phyloP scores from a whole-genome alignment of 2,888 invertebrate genomes.

The Anthoptus insignis region DNA sequence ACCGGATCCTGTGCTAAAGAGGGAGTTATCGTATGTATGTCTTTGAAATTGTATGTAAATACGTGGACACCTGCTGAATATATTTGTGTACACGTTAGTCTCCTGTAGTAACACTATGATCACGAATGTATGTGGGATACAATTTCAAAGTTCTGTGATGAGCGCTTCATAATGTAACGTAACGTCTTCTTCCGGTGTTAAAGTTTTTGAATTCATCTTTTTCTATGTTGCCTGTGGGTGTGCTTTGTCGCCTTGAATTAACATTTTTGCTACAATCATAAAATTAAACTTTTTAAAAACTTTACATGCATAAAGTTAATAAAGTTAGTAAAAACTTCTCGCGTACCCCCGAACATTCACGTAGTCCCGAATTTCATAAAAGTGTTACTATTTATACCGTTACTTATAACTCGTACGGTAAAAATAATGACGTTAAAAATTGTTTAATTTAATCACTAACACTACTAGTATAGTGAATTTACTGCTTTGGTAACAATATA shows the following conservation, averaged over 20 bases:
- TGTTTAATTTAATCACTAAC: too few relatives aligned
- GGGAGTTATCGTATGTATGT: constrained; percentile 69
- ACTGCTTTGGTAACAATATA: too few relatives aligned
- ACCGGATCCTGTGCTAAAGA: constrained; percentile 71
- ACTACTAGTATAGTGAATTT: too few relatives aligned
- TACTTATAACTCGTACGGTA: too few relatives aligned
- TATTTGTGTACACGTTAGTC: constrained; percentile 69
- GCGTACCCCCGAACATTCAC: too few relatives aligned
- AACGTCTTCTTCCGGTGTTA: constrained; percentile 4
- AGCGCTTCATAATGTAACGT: background rate
- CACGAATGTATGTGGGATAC: constrained; percentile 1
- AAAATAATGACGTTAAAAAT: too few relatives aligned
- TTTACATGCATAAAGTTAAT: background rate
- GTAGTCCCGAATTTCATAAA: too few relatives aligned
- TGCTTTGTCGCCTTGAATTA: constrained; percentile 23
- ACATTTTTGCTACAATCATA: constrained; percentile 18
- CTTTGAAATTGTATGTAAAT: constrained; percentile 85
- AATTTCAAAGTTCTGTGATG: constrained; percentile 1
- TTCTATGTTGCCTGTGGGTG: constrained; percentile 28
- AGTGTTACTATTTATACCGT: too few relatives aligned
- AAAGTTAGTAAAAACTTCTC: too few relatives aligned
- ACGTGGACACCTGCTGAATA: constrained; percentile 85
- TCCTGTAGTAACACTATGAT: constrained; percentile 11
- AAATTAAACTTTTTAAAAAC: constrained; percentile 6
- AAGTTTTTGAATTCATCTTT: constrained; percentile 32